Base-by-base conservation (phyloP, 2,888 invertebrate genomes). In the Panopea generosa region DNA sequence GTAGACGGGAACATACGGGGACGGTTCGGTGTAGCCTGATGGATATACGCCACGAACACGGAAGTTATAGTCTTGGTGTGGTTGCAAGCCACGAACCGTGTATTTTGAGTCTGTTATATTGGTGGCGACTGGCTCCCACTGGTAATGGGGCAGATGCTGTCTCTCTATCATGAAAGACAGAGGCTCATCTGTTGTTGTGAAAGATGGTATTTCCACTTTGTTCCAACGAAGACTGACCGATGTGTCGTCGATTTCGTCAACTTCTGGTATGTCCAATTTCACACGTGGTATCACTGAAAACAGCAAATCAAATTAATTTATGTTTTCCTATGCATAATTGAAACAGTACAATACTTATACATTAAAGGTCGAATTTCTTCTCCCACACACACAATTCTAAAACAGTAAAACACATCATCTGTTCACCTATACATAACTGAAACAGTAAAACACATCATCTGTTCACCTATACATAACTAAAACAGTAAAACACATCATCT, bases 11-110 rank as follows among this genome's bases (percentile, higher is more conserved):
- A 97, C 96, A 91, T 95, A 96, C 1, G 98, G 98, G 67, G 98
- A 98, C 0, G 99, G 99, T 91, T 98, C 98, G 92, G 98, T 98
- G 83, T 98, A 96, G 56, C 98, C 99, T 91, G 96, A 97, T 7
- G 77, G 87, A 92, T 97, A 94, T 98, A 99, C 93, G 97, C 98
- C 99, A 27, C 99, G 95, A 38, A 99, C 95, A 76, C 99, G 95
- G 94, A 99, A 98, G 93, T 96, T 96, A 93, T 99, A 99, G 93
- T 99, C 98, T 84, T 97, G 95, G 94, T 97, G 97, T 0, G 99
- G 97, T 90, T 97, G 96, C 76, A 99, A 85, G 20, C 88, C 88
- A 4, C 80, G 83, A 62, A 92, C 82, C 56, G 78, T 77, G 76
- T 89, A 90, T 16, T 62, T 77, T 11, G 83, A 84, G 52, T 88